Evolutionary conservation across 2,797 vertebrate genomes (phyloP).

Genomic region (Mormyrops attenuatus): DNA sequence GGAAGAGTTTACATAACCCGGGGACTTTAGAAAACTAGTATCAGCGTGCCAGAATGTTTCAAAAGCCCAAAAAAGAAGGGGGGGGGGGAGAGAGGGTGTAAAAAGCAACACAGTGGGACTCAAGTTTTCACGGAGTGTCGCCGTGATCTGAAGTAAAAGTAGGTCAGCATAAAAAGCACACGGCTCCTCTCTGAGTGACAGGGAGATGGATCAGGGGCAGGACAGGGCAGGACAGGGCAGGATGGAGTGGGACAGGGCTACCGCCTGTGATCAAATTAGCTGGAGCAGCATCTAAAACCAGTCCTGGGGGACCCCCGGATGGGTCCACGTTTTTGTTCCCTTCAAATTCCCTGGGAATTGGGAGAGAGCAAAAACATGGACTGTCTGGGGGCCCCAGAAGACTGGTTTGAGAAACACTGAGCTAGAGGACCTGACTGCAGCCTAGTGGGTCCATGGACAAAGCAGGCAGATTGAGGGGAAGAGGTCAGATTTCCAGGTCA

Average conservation of each 20-base stretch:
- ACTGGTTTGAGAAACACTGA: neutral
- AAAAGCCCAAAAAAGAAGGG: slow-evolving; percentile 24
- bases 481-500: neutral
- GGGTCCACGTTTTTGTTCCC: neutral
- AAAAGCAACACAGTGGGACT: neutral
- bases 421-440: neutral
- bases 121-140: neutral
- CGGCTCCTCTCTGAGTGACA: slow-evolving; percentile 3
- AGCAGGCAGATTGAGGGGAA: neutral
- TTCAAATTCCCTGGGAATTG: neutral
- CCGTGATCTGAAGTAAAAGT: slow-evolving; percentile 7
- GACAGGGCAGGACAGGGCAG: neutral
- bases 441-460: neutral
- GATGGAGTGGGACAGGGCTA: neutral
- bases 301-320: neutral
- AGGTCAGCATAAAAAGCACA: slow-evolving; percentile 8
- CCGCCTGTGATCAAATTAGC: slow-evolving; percentile 20
- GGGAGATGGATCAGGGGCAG: slow-evolving; percentile 5
- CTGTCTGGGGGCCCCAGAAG: neutral
- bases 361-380: neutral
- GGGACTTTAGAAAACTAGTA: slow-evolving; percentile 35
- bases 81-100: slow-evolving; percentile 25
- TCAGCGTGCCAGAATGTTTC: slow-evolving; percentile 26
- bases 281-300: neutral
- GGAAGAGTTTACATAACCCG: slow-evolving; percentile 31